These are phyloP conservation scores for Lasioglossum baleicum DNA, from an alignment of 1,140 invertebrate species.

Conservation along the genomic window DNA sequence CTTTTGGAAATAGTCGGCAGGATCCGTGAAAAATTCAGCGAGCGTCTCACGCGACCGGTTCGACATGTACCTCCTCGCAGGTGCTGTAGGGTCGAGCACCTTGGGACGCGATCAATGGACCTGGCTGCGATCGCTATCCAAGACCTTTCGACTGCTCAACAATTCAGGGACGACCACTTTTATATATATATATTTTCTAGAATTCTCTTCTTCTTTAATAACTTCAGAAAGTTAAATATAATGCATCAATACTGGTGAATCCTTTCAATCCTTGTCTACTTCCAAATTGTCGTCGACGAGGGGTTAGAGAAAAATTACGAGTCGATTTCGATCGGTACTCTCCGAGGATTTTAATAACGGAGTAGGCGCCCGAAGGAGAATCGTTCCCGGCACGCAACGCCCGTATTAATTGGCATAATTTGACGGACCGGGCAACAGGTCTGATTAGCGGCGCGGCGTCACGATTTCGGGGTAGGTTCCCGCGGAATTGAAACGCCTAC, in stretches of 20 bases:
- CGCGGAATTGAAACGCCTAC: background rate
- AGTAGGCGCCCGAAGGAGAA: background rate
- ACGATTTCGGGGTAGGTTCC: background rate
- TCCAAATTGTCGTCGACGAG: too few species aligned
- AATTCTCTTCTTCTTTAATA: too few species aligned
- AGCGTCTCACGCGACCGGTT: background rate
- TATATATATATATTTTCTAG: too few species aligned
- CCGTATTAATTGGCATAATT: conserved; percentile 39
- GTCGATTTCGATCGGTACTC: too few species aligned
- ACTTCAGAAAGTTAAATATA: too few species aligned
- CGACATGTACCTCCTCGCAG: background rate
- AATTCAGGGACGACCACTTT: too few species aligned
- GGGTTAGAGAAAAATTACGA: too few species aligned
- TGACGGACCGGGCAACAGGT: conserved; percentile 31
- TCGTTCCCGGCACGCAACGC: conserved; percentile 31
- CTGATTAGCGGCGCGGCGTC: background rate
- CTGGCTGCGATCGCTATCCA: too few species aligned
- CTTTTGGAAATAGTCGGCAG: background rate
- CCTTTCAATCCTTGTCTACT: too few species aligned
- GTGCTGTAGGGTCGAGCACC: conserved; percentile 29
- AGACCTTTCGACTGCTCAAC: too few species aligned
- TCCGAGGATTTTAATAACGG: too few species aligned
- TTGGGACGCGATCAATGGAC: conserved; percentile 14
- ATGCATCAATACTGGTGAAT: too few species aligned
- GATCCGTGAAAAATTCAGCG: conserved; percentile 3